These are phyloP conservation scores for Sceliomorpha sp. DNA, from an alignment of 2,888 invertebrate species.

Conservation along the genomic window DNA sequence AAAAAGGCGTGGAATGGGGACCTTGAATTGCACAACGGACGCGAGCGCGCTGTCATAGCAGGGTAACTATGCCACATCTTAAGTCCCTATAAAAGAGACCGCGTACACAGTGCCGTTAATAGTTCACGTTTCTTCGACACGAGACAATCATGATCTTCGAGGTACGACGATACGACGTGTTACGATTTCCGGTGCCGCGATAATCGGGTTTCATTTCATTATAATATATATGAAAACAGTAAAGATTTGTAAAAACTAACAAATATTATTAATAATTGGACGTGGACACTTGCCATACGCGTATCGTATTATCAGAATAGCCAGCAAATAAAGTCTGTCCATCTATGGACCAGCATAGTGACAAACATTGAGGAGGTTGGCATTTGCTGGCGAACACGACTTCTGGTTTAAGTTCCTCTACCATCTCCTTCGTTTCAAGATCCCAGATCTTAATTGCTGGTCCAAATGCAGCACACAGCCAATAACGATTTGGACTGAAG, in stretches of 20 bases:
- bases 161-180: slow-evolving; percentile 55
- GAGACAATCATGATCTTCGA: slow-evolving; percentile 57
- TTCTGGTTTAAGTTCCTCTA: slow-evolving; percentile 98
- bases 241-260: no score
- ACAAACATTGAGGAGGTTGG: slow-evolving; percentile 97
- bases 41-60: slow-evolving; percentile 54
- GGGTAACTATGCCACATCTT: slow-evolving; percentile 57
- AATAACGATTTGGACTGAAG: slow-evolving; percentile 99
- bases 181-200: slow-evolving; percentile 46
- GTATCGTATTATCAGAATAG: slow-evolving; percentile 98
- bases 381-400: slow-evolving; percentile 87
- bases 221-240: no score
- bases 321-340: slow-evolving; percentile 99
- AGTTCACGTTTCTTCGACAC: slow-evolving; percentile 60
- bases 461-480: slow-evolving; percentile 99
- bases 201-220: no score
- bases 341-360: slow-evolving; percentile 99
- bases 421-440: slow-evolving; percentile 99
- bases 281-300: slow-evolving; percentile 99
- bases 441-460: slow-evolving; percentile 99
- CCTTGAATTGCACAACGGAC: slow-evolving; percentile 74
- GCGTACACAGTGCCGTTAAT: slow-evolving; percentile 56
- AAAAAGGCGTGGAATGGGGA: slow-evolving; percentile 57
- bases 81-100: slow-evolving; percentile 61
- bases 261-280: no score